Base-by-base conservation (phyloP, 2,113 vertebrate species). In the Platysteira castanea region DNA sequence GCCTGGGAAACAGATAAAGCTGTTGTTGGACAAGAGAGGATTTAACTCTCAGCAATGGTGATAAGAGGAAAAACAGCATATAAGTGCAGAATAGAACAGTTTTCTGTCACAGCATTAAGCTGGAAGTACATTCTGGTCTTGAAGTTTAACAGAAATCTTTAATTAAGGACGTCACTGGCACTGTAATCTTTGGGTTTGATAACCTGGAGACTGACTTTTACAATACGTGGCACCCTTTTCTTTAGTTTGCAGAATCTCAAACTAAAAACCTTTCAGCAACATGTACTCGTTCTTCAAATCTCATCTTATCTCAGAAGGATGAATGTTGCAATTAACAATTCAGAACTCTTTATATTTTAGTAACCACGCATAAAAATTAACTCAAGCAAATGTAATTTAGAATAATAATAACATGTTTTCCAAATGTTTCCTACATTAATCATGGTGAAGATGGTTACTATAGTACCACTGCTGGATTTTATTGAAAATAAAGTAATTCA, bases 381-480 rank as follows among this genome's bases (percentile, higher is more conserved):
- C 96, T 97, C 96, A 87, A 97, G 96, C 96, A 97, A 98, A 97
- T 93, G 91, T 95, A 97, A 97, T 98, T 98, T 98, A 94, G 97
- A 98, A 97, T 96, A 98, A 98, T 98, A 98, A 98, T 96, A 96
- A 97, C 95, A 96, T 70, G 56, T 81, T 96, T 97, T 97, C 96
- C 84, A 95, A 96, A 95, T 88, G 94, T 95, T 95, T 97, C 96
- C 92, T 77, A 47, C 93, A 94, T 97, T 98, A 96, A 98, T 97
- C 89, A 79, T 37, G 78, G 71, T 75, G 54, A 89, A 95, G 95
- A 96, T 95, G 94, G 96, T 97, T 98, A 92, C 97, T 97, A 92
- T 91, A 97, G 95, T 88, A 84, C 96, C 96, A 33, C 84, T 56
- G 81, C 41, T 96, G 91, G 88, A 84, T 96, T 95, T 97, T 97